Evolutionary conservation across 2,888 invertebrate species (phyloP).

Genomic region (Aplocera efformata): DNA sequence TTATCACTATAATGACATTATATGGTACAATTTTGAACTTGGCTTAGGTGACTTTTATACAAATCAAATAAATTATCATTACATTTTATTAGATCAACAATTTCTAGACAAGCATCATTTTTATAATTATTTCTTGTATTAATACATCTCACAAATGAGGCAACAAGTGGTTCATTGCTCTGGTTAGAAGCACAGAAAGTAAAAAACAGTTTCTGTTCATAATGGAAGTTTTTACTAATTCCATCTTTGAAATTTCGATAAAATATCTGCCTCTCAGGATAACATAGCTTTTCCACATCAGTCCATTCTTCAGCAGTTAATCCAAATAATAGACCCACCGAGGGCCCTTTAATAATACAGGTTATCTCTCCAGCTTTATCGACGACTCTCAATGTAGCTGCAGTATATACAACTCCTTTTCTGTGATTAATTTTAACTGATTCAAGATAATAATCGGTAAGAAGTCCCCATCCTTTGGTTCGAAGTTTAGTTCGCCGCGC

Average conservation of each 20-base stretch:
- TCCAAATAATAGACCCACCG: constrained; percentile 59
- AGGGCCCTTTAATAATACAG: constrained; percentile 56
- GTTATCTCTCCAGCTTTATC: constrained; percentile 62
- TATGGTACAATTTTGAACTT: too few species aligned
- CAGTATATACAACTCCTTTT: constrained; percentile 40
- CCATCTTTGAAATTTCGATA: constrained; percentile 71
- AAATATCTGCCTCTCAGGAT: constrained; percentile 56
- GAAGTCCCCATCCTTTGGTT: constrained; percentile 56
- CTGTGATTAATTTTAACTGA: constrained; percentile 64
- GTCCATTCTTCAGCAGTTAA: constrained; percentile 56
- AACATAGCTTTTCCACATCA: constrained; percentile 57
- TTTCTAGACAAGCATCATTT: constrained; percentile 57
- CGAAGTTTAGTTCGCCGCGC: constrained; percentile 46
- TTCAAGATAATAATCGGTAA: constrained; percentile 65
- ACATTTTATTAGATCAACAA: constrained; percentile 53
- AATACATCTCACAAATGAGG: constrained; percentile 49
- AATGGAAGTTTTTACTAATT: constrained; percentile 47
- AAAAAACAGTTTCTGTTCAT: constrained; percentile 69
- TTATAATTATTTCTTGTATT: constrained; percentile 61
- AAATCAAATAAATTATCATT: constrained; percentile 48
- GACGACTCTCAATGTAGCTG: constrained; percentile 57
- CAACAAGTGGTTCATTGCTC: constrained; percentile 51
- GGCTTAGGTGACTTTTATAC: constrained; percentile 44
- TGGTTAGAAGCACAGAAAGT: constrained; percentile 64
- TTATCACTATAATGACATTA: too few species aligned